A percentile compares a stretch with the other conserved stretches of the same genome.
phyloP scores from a whole-genome alignment of 2,888 invertebrate species.

The Resseliella maxima region DNA sequence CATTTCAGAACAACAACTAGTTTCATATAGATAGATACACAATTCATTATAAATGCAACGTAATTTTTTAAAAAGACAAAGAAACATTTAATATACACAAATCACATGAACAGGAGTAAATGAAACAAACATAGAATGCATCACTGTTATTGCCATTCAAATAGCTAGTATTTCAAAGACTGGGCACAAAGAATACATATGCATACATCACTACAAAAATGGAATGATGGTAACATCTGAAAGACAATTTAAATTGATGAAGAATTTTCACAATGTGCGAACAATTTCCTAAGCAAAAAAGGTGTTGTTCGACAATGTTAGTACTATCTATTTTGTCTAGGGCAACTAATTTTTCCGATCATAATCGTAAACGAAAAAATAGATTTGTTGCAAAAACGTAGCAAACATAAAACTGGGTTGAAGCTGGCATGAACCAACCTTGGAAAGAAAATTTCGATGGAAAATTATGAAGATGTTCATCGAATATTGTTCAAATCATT shows the following conservation, averaged over 20 bases:
- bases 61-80: conserved; percentile 46
- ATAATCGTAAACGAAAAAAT: neutral
- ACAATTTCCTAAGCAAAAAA: neutral
- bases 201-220: neutral
- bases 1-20: conserved; percentile 28
- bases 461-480: conserved; percentile 4
- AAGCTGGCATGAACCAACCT: neutral
- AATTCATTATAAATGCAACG: neutral
- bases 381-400: neutral
- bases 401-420: neutral
- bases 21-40: neutral
- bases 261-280: neutral
- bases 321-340: too few relatives aligned
- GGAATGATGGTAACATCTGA: neutral
- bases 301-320: neutral
- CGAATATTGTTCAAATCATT: too few relatives aligned
- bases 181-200: neutral
- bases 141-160: neutral
- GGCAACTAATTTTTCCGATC: too few relatives aligned
- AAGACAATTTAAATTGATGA: conserved; percentile 51
- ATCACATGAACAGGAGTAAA: neutral
- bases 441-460: neutral
- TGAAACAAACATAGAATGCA: conserved; percentile 7
- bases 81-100: neutral
- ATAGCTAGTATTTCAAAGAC: neutral